Evolutionary conservation across 2,113 vertebrate species (phyloP).

Genomic region (Todiramphus saurophagus): DNA sequence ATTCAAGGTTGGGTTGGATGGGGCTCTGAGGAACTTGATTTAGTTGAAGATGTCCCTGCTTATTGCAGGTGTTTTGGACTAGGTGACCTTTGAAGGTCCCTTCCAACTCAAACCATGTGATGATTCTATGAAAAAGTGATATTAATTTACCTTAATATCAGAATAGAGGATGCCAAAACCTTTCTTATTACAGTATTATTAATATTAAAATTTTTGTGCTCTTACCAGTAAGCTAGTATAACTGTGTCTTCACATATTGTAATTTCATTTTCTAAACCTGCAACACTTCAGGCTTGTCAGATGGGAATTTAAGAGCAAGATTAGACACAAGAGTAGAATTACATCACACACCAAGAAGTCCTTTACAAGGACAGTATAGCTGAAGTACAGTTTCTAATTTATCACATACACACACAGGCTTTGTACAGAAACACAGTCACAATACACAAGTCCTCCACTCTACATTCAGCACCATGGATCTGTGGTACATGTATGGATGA

Average conservation of each 20-base stretch:
- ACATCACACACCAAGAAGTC: not conserved
- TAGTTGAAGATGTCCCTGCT: too few species aligned
- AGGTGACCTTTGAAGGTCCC: too few species aligned
- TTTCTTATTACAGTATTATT: not conserved
- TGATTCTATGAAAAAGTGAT: not conserved
- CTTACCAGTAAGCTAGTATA: not conserved
- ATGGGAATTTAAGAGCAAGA: not conserved
- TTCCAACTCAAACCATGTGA: too few species aligned
- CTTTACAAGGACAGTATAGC: not conserved
- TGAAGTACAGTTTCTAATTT: not conserved
- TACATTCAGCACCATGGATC: fast-evolving
- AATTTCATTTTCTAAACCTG: not conserved
- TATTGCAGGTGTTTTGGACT: too few species aligned
- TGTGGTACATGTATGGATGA: not conserved
- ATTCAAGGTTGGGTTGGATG: too few species aligned
- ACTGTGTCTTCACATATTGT: not conserved
- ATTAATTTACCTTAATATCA: not conserved
- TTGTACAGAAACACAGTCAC: fast-evolving
- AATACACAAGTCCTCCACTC: not conserved
- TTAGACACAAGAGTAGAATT: not conserved
- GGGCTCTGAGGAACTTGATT: too few species aligned
- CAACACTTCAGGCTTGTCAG: not conserved
- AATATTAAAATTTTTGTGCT: not conserved
- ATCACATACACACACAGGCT: not conserved
- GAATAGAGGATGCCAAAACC: not conserved